Evolutionary conservation across 1,140 invertebrate species (phyloP).

Genomic region (Drosophila bipectinata): DNA sequence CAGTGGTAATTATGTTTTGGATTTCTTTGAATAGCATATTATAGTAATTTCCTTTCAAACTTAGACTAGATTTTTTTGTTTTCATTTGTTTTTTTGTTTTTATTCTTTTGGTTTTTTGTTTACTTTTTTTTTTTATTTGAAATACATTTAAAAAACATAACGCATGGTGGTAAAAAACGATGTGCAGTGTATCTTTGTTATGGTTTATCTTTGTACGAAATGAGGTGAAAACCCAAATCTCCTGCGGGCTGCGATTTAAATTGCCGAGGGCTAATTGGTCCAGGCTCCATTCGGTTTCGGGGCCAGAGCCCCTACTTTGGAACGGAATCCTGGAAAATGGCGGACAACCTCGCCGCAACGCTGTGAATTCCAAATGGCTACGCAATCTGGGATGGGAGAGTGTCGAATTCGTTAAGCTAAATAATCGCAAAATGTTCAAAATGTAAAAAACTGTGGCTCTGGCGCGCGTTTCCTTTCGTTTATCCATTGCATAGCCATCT

Average conservation of each 20-base stretch:
- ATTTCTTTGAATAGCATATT: conserved; percentile 83
- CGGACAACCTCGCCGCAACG: conserved; percentile 27
- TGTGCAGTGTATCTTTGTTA: conserved; percentile 50
- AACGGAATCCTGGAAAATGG: conserved; percentile 33
- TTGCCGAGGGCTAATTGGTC: conserved; percentile 70
- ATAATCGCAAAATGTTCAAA: conserved; percentile 34
- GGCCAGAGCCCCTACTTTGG: conserved; percentile 13
- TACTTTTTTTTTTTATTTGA: conserved; percentile 40
- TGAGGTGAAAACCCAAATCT: conserved; percentile 62
- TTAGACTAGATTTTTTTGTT: conserved; percentile 52
- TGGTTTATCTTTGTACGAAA: conserved; percentile 64
- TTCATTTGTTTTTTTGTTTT: conserved; percentile 35
- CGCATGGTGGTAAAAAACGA: conserved; percentile 56
- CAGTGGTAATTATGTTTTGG: conserved; percentile 82
- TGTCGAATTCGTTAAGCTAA: conserved; percentile 52
- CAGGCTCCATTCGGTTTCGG: conserved; percentile 14
- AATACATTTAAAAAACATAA: conserved; percentile 75
- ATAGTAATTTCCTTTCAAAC: conserved; percentile 64
- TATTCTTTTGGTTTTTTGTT: conserved; percentile 35
- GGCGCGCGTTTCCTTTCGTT: conserved; percentile 54
- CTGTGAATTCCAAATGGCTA: conserved; percentile 30
- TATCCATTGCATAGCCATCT: conserved; percentile 60
- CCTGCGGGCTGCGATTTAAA: conserved; percentile 73
- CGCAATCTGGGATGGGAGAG: conserved; percentile 51
- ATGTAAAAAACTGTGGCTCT: conserved; percentile 46